These are phyloP conservation scores for Neodiprion pinetum DNA, from an alignment of 1,140 invertebrate genomes.

Conservation along the genomic window DNA sequence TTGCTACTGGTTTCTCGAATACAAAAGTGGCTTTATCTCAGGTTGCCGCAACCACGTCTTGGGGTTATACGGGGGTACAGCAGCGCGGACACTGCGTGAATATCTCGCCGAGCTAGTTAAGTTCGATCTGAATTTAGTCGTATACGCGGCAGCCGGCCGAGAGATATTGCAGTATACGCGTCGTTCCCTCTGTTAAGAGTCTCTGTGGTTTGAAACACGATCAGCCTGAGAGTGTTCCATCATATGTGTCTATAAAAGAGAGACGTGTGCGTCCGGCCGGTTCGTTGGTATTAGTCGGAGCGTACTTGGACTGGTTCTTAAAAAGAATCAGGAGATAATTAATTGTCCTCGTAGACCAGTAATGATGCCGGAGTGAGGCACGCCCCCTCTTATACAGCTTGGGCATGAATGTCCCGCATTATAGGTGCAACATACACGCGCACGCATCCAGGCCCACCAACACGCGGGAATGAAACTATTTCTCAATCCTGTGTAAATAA, in stretches of 20 bases:
- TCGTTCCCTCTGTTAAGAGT: constrained; percentile 51
- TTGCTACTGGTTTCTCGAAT: too few species aligned
- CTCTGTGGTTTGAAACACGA: constrained; percentile 63
- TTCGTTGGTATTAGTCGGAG: constrained; percentile 12
- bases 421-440: constrained; percentile 4
- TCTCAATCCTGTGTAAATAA: too few species aligned
- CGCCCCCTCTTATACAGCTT: not conserved
- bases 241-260: constrained; percentile 61
- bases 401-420: too few species aligned
- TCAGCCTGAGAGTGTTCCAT: constrained; percentile 63
- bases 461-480: not conserved
- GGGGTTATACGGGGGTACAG: too few species aligned
- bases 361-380: constrained; percentile 39
- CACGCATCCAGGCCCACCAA: constrained; percentile 14
- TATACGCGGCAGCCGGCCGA: not conserved
- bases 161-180: constrained; percentile 36
- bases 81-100: not conserved
- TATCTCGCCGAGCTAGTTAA: not conserved
- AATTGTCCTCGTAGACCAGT: constrained; percentile 55
- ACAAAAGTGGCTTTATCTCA: too few species aligned
- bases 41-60: too few species aligned
- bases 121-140: constrained; percentile 6
- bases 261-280: constrained; percentile 30
- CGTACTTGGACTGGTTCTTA: constrained; percentile 56
- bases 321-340: constrained; percentile 58